Evolutionary conservation across 2,888 invertebrate species (phyloP), one percentile per base, ranked within the genome.

Genomic region (Cerastis rubricosa): DNA sequence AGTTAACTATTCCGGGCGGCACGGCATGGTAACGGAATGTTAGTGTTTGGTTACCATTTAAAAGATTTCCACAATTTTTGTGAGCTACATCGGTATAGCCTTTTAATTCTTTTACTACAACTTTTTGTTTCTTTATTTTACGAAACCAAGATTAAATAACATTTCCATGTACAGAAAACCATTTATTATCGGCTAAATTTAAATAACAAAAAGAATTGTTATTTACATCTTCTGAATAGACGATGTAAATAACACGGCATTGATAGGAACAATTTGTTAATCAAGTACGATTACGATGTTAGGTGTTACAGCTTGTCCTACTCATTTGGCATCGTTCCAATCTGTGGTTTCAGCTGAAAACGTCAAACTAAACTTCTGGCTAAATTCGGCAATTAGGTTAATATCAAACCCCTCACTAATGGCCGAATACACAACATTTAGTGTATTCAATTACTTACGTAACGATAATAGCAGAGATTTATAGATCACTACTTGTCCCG

Each of bases 271-370:
- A 17, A 29, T 29, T 59, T 54, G 54, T 12, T 59, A 3, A 17
- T 35, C 35, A 54, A 5, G 0, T 54, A n/a, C 45, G 25, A 9
- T 25, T 47, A 47, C 17, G 45, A 49, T 74, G 40, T 49, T 22
- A 17, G 25, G 45, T 35, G 29, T 54, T 25, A 22, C n/a, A 47
- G 12, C 76, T 49, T 66, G 67, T 12, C 45, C 49, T 25, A 25
- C 17, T 76, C 35, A 51, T 25, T 51, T 78, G 78, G 69, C 78
- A 47, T 54, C 69, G 51, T 77, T 77, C 63, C 69, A 77, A 35
- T 14, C 22, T 14, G 47, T n/a, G 69, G 40, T 14, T 70, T 69
- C n/a, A 70, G 14, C 54, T 77, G 14, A 29, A 78, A 54, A 47
- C 63, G 45, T 77, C 35, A 61, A 47, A 54, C 51, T 77, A n/a